Evolutionary conservation across 92 coral and sea anemone species (phyloP).

Genomic region (Paramuricea clavata): DNA sequence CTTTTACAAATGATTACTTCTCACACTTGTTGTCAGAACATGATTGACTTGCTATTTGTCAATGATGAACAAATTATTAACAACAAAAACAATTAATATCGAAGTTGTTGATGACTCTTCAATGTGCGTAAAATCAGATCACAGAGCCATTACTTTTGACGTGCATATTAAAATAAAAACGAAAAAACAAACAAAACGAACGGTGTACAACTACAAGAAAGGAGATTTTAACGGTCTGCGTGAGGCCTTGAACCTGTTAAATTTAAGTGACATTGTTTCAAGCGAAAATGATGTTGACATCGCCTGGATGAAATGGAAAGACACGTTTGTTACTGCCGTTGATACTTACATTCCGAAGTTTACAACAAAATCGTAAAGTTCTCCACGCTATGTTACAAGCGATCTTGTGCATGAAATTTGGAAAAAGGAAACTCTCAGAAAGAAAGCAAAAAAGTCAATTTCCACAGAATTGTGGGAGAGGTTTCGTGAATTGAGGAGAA

Average conservation of each 20-base stretch:
- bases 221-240: slow-evolving; percentile 17
- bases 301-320: slow-evolving; percentile 27
- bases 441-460: not conserved
- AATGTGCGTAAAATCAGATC: too few relatives aligned
- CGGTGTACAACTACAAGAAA: slow-evolving; percentile 18
- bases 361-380: not conserved
- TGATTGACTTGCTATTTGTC: too few relatives aligned
- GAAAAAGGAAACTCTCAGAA: slow-evolving; percentile 25
- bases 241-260: not conserved
- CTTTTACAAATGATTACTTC: too few relatives aligned
- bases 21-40: too few relatives aligned
- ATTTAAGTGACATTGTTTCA: too few relatives aligned
- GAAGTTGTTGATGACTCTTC: too few relatives aligned
- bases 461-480: too few relatives aligned
- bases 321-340: too few relatives aligned
- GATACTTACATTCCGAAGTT: slow-evolving; percentile 13
- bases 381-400: slow-evolving; percentile 21
- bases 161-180: not conserved
- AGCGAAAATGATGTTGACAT: slow-evolving; percentile 8
- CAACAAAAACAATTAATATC: too few relatives aligned
- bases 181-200: not conserved
- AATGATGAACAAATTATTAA: too few relatives aligned
- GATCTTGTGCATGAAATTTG: slow-evolving; percentile 26
- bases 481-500: too few relatives aligned
- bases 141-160: too few relatives aligned